Base-by-base conservation (phyloP, 2,113 vertebrate genomes). In the Sander lucioperca region DNA sequence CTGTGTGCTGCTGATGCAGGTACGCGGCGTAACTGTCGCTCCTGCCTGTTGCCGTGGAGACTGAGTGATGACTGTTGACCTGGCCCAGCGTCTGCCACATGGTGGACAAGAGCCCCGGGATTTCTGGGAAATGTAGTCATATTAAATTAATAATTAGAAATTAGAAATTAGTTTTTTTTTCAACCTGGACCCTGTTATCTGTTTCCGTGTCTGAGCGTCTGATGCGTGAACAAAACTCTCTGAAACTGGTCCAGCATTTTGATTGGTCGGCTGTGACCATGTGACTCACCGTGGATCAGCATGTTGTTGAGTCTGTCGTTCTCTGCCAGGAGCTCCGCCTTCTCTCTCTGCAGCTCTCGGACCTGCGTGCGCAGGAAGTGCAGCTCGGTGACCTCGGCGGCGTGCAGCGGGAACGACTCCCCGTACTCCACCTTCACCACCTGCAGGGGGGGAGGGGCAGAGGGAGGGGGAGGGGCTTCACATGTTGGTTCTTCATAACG, bases 11-110 rank as follows among this genome's bases (percentile, higher is more conserved):
- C 18, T 68, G 71, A 65, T 68, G 73, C 5, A 43, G 15, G 56
- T 82, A 79, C 0, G 43, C 18, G 3, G 43, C 11, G 8, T 77
- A 88, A 43, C 63, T 53, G 39, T 70, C 57, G 2, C 25, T 80
- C 33, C 68, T 57, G 5, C 66, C 83, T 5, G 51, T 71, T 54
- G 71, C 57, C 11, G 15, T 70, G 77, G 86, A 74, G 45, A 82
- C 30, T 0, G 84, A 63, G 57, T 53, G 59, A 15, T 77, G 67
- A 50, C 62, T 33, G 73, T 79, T 80, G 54, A 47, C 53, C 59
- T 86, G 81, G 21, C 84, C 86, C 61, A 94, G 13, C 2, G 83
- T 91, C 65, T 93, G 91, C 86, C 89, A 92, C 92, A 93, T 90
- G 64, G 91, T 86, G n/a, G 89, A 90, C 54, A 93, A 85, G 27